Conservation (phyloP, 2,797 vertebrate species). For the Rhinatrema bivittatum region DNA sequence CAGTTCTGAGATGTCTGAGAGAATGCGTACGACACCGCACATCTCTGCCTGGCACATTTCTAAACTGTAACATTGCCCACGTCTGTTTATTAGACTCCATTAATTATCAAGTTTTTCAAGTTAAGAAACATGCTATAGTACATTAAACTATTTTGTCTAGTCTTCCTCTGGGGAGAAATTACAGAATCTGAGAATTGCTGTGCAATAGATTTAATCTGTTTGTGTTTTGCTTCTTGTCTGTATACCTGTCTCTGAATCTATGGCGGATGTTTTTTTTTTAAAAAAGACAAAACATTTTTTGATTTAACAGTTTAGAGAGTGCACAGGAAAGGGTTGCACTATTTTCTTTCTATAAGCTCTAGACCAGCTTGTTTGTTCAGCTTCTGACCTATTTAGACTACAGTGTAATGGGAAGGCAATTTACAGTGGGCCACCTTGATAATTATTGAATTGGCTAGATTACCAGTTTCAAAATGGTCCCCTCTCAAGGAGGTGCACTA, state of each 20-base stretch:
- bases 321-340: no score
- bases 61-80: constrained; percentile 38
- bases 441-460: no score
- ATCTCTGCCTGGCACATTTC: no score
- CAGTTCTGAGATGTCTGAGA: no score
- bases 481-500: no score
- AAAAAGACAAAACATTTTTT: no score
- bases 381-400: constrained; percentile 36
- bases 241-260: constrained; percentile 51
- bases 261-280: constrained; percentile 49
- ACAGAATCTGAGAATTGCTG: constrained; percentile 57
- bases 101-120: constrained; percentile 66
- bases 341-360: constrained; percentile 45
- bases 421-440: no score
- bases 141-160: constrained; percentile 72
- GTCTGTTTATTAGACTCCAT: constrained; percentile 60
- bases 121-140: constrained; percentile 61
- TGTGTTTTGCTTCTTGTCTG: constrained; percentile 58
- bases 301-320: no score
- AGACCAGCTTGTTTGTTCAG: constrained; percentile 43
- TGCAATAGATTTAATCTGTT: constrained; percentile 61
- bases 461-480: no score
- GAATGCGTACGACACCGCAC: no score
- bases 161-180: constrained; percentile 64
- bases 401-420: constrained; percentile 32